A percentile compares a stretch with the other conserved stretches of the same genome.
These are phyloP conservation scores for Eufriesea mexicana DNA, from an alignment of 1,140 invertebrate species.

Conservation along the genomic window DNA sequence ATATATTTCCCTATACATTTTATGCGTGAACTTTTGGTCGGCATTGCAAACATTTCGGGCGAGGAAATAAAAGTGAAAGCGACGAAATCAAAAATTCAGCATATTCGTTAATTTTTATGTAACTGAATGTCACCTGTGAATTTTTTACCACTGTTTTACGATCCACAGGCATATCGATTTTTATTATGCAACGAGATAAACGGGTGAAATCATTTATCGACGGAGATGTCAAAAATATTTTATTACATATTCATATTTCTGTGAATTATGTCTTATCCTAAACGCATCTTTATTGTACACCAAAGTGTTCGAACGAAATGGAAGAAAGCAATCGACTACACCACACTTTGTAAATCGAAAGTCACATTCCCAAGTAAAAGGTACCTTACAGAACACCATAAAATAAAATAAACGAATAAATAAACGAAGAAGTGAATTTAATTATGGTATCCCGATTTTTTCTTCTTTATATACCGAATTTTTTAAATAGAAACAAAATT, in stretches of 20 bases:
- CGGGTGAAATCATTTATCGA: neutral
- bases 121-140: neutral
- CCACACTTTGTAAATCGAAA: too few relatives aligned
- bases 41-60: neutral
- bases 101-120: constrained; percentile 29
- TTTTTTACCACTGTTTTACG: neutral
- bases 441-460: too few relatives aligned
- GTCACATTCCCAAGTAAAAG: too few relatives aligned
- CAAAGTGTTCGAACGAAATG: too few relatives aligned
- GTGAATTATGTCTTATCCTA: neutral
- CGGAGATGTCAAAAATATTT: neutral
- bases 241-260: neutral
- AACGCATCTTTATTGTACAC: too few relatives aligned
- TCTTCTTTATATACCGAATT: too few relatives aligned
- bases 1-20: neutral
- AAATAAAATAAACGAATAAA: too few relatives aligned
- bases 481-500: too few relatives aligned
- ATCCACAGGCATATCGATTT: neutral
- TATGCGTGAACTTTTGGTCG: neutral
- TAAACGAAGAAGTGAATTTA: too few relatives aligned
- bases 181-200: neutral
- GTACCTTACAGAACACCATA: too few relatives aligned
- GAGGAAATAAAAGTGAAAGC: constrained; percentile 31
- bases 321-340: too few relatives aligned
- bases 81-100: neutral